Evolutionary conservation across 2,888 invertebrate genomes (phyloP).

Genomic region (Arrhopalites spinosus): DNA sequence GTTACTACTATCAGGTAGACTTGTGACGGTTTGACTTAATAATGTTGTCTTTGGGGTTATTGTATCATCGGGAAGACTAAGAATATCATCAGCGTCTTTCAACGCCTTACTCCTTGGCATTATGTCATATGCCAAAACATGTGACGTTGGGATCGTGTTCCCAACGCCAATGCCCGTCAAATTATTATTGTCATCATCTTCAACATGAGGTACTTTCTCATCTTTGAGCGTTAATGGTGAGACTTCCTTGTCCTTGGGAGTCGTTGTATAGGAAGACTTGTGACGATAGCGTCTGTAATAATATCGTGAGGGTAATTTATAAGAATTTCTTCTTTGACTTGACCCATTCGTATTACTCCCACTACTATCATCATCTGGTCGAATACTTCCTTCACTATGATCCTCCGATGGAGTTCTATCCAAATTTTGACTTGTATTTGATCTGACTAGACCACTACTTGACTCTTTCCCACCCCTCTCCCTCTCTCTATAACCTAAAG

Average conservation of each 20-base stretch:
- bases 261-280: constrained; percentile 52
- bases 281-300: constrained; percentile 54
- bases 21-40: background rate
- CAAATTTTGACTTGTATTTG: constrained; percentile 55
- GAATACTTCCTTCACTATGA: constrained; percentile 26
- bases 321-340: constrained; percentile 47
- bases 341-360: constrained; percentile 25
- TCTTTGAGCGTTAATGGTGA: constrained; percentile 81
- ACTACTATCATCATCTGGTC: constrained; percentile 20
- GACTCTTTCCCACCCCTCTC: constrained; percentile 26
- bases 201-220: constrained; percentile 17
- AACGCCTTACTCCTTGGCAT: constrained; percentile 48
- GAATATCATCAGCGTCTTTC: constrained; percentile 51
- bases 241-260: constrained; percentile 68
- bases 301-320: constrained; percentile 54
- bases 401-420: constrained; percentile 42
- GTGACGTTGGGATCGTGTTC: constrained; percentile 33
- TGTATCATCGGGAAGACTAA: constrained; percentile 19
- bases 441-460: constrained; percentile 64
- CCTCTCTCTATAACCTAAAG: constrained; percentile 23
- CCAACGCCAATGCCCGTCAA: constrained; percentile 11
- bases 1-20: constrained; percentile 57
- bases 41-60: background rate
- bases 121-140: constrained; percentile 54
- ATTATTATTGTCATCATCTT: constrained; percentile 55